phyloP scores from a whole-genome alignment of 2,888 invertebrate genomes.

The Nomada lathburiana region DNA sequence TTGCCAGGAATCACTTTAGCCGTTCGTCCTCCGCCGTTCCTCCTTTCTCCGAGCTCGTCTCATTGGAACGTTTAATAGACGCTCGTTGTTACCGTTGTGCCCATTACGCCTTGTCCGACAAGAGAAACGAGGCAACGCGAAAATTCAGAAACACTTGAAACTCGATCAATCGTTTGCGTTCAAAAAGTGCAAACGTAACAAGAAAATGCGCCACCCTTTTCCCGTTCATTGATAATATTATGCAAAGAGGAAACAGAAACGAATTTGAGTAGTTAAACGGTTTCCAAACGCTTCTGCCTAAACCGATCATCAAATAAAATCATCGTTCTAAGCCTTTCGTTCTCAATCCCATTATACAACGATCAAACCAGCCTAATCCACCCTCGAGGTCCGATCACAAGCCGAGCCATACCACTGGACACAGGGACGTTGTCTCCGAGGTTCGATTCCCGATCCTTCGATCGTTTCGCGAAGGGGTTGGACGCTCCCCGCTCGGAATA shows the following conservation, averaged over 20 bases:
- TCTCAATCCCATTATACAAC: too few relatives aligned
- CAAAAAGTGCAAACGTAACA: too few relatives aligned
- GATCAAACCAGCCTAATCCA: too few relatives aligned
- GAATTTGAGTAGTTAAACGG: too few relatives aligned
- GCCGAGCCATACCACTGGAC: neutral
- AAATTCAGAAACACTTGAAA: too few relatives aligned
- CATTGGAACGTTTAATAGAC: constrained; percentile 40
- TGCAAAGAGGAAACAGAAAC: too few relatives aligned
- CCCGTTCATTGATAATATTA: too few relatives aligned
- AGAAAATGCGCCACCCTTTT: too few relatives aligned
- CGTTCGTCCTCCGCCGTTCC: constrained; percentile 12
- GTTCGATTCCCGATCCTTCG: constrained; percentile 45
- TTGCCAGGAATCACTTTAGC: constrained; percentile 77
- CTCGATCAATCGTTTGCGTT: too few relatives aligned
- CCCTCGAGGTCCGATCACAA: neutral
- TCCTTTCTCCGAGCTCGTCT: constrained; percentile 25
- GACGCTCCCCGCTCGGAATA: constrained; percentile 53
- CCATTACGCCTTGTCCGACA: constrained; percentile 2
- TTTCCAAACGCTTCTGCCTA: too few relatives aligned
- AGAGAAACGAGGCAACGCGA: neutral
- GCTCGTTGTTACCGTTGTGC: constrained; percentile 32
- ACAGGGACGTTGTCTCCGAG: neutral
- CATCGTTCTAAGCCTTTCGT: too few relatives aligned
- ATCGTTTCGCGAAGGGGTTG: constrained; percentile 35
- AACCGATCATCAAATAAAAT: too few relatives aligned